Conservation (phyloP, 2,113 vertebrate species). For the Nematolebias whitei region DNA sequence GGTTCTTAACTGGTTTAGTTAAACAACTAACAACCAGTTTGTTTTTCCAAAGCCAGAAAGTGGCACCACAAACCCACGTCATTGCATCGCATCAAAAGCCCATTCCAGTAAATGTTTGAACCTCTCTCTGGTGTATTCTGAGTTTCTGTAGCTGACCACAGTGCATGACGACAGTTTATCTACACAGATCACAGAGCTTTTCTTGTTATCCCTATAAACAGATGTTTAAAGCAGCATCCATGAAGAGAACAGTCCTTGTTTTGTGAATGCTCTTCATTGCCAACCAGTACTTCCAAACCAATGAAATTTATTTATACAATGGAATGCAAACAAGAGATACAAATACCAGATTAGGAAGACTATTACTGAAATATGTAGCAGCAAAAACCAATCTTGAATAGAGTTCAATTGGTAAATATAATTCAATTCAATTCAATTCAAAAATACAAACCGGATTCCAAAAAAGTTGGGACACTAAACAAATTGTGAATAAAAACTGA, state of each 20-base stretch:
- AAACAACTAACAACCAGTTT: background rate
- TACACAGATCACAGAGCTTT: background rate
- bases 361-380: background rate
- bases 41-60: background rate
- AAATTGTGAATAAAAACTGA: too few species aligned
- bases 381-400: background rate
- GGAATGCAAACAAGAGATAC: background rate
- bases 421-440: too few species aligned
- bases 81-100: background rate
- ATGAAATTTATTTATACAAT: background rate
- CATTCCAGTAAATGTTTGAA: background rate
- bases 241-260: background rate
- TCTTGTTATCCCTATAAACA: slow-evolving; percentile 1
- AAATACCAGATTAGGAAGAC: background rate
- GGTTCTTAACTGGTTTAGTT: background rate
- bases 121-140: background rate
- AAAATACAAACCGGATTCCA: too few species aligned
- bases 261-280: background rate
- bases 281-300: background rate
- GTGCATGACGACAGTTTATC: background rate
- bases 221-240: background rate
- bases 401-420: background rate
- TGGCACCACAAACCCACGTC: background rate
- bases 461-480: too few species aligned
- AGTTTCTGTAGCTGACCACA: background rate